Percentiles rank a stretch among this genome's conserved stretches.
Evolutionary conservation across 2,113 vertebrate genomes (phyloP).

Genomic region (Chloropsis cyanopogon): DNA sequence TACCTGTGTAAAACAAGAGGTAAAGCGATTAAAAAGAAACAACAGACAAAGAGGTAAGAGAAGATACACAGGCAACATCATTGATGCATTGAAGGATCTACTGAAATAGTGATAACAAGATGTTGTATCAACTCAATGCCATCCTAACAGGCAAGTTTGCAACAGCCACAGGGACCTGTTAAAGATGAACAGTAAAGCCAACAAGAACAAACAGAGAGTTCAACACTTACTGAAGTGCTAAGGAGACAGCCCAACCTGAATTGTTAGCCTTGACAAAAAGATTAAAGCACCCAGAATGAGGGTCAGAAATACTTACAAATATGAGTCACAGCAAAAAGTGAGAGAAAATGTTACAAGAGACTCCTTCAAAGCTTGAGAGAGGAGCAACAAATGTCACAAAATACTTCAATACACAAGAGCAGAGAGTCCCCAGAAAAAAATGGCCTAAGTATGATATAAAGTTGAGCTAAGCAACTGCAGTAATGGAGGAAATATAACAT

Average conservation of each 20-base stretch:
- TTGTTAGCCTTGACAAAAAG: constrained; percentile 1
- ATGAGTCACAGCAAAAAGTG: neutral
- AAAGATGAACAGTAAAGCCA: neutral
- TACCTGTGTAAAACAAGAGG: neutral
- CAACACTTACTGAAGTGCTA: neutral
- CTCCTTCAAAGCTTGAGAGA: neutral
- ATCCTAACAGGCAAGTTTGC: neutral
- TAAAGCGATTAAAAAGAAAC: neutral
- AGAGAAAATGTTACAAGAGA: neutral
- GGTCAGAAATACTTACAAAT: neutral
- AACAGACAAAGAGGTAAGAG: neutral
- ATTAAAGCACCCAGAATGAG: neutral
- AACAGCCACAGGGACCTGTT: neutral
- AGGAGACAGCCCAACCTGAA: neutral
- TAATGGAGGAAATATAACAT: neutral
- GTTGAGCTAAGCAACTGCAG: neutral
- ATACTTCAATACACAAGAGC: neutral
- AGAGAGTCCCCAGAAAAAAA: neutral
- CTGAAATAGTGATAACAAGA: neutral
- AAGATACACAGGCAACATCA: neutral
- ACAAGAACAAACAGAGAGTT: neutral
- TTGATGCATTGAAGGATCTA: neutral
- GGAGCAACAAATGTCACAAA: neutral
- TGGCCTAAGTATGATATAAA: neutral
- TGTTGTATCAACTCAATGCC: neutral